phyloP scores from a whole-genome alignment of 2,888 invertebrate genomes.

The Tetragonula carbonaria region DNA sequence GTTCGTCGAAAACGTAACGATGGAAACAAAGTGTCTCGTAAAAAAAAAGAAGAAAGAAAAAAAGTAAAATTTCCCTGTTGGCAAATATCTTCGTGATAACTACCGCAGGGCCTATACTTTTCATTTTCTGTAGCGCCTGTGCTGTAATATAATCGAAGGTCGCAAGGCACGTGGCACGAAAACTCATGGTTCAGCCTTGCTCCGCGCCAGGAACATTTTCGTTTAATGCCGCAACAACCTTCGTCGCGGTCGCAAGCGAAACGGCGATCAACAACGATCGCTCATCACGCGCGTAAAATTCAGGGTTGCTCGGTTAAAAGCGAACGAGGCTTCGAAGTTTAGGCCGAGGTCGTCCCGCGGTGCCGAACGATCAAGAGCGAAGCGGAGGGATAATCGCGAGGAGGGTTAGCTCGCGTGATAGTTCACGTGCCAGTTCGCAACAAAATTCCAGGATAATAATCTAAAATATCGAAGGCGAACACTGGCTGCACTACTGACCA shows the following conservation, averaged over 20 bases:
- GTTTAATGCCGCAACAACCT: neutral
- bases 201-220: conserved; percentile 3
- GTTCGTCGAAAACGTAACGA: too few species aligned
- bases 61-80: too few species aligned
- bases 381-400: conserved; percentile 19
- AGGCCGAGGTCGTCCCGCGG: conserved; percentile 61
- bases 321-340: conserved; percentile 53
- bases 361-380: neutral
- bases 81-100: too few species aligned
- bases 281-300: conserved; percentile 67
- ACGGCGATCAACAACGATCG: conserved; percentile 52
- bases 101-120: too few species aligned
- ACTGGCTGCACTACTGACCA: neutral
- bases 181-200: conserved; percentile 9
- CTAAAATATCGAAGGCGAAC: conserved; percentile 55
- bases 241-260: conserved; percentile 13
- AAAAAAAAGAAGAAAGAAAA: too few species aligned
- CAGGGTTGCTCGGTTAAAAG: conserved; percentile 60
- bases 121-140: too few species aligned
- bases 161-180: conserved; percentile 5
- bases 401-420: conserved; percentile 63
- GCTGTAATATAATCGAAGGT: neutral
- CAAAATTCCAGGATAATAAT: conserved; percentile 62
- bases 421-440: conserved; percentile 67
- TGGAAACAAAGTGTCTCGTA: too few species aligned